Conservation (phyloP, 2,888 invertebrate species). For the Oithona nana region DNA sequence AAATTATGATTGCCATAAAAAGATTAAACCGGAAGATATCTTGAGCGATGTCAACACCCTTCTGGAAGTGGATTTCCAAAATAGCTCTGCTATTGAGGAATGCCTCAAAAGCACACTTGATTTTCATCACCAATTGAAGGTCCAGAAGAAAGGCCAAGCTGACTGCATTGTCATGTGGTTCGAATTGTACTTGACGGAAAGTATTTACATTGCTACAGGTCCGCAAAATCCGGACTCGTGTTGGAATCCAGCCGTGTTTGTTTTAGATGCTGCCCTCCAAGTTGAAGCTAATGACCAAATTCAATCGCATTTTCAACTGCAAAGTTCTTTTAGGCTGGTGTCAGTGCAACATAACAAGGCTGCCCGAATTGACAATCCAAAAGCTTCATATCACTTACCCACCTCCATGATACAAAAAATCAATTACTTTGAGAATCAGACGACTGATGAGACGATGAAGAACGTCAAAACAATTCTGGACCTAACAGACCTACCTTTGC, state of each 20-base stretch:
- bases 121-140: too few relatives aligned
- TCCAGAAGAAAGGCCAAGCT: not conserved
- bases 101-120: too few relatives aligned
- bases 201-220: not conserved
- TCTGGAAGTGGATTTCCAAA: too few relatives aligned
- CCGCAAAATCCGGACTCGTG: not conserved
- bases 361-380: not conserved
- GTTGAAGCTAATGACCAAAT: not conserved
- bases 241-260: not conserved
- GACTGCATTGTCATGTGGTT: not conserved
- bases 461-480: too few relatives aligned
- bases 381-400: not conserved
- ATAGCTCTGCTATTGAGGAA: too few relatives aligned
- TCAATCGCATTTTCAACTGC: not conserved
- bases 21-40: too few relatives aligned
- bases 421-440: not conserved
- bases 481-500: not conserved
- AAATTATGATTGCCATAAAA: too few relatives aligned
- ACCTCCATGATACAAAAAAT: not conserved
- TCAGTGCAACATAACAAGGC: not conserved
- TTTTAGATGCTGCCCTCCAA: not conserved
- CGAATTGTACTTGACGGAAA: not conserved
- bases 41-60: too few relatives aligned
- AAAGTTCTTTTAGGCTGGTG: not conserved
- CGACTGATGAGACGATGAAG: not conserved